Conservation (phyloP, 2,888 invertebrate species). For the Platycheirus rosarum region DNA sequence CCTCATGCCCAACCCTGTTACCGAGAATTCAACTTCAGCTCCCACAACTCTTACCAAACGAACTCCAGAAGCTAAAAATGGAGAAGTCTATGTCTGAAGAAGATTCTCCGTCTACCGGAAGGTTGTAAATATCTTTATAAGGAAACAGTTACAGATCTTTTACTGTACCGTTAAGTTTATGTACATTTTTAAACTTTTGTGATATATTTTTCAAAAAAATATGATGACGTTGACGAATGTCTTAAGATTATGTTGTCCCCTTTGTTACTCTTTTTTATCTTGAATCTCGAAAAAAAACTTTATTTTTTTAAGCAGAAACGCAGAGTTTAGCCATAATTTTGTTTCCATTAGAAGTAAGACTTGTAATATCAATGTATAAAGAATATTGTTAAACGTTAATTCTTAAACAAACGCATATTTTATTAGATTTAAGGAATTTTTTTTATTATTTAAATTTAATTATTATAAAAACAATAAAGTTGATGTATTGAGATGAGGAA, state of each 20-base stretch:
- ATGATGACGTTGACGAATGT: slow-evolving; percentile 19
- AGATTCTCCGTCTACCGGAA: slow-evolving; percentile 7
- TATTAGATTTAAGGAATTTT: background rate
- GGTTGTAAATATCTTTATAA: slow-evolving; percentile 26
- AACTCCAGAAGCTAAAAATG: slow-evolving; percentile 80
- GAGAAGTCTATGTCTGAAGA: slow-evolving; percentile 81
- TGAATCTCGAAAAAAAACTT: slow-evolving; percentile 48
- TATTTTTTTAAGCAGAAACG: slow-evolving; percentile 21
- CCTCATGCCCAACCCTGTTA: slow-evolving; percentile 34
- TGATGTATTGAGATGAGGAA: slow-evolving; percentile 6
- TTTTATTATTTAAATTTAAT: slow-evolving; percentile 16
- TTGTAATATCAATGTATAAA: slow-evolving; percentile 53
- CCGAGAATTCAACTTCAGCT: slow-evolving; percentile 77
- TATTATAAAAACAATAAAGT: slow-evolving; percentile 7
- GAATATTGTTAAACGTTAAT: slow-evolving; percentile 35
- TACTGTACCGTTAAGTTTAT: slow-evolving; percentile 34
- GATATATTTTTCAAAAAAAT: slow-evolving; percentile 67
- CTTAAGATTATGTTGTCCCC: slow-evolving; percentile 36
- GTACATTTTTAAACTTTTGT: slow-evolving; percentile 59
- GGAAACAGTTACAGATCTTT: background rate
- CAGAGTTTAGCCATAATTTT: slow-evolving; percentile 60
- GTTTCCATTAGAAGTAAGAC: slow-evolving; percentile 24
- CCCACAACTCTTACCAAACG: slow-evolving; percentile 81
- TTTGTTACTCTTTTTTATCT: slow-evolving; percentile 32
- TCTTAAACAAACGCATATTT: slow-evolving; percentile 8